These are phyloP conservation scores for Entelurus aequoreus DNA, from an alignment of 2,113 vertebrate genomes.

Conservation along the genomic window DNA sequence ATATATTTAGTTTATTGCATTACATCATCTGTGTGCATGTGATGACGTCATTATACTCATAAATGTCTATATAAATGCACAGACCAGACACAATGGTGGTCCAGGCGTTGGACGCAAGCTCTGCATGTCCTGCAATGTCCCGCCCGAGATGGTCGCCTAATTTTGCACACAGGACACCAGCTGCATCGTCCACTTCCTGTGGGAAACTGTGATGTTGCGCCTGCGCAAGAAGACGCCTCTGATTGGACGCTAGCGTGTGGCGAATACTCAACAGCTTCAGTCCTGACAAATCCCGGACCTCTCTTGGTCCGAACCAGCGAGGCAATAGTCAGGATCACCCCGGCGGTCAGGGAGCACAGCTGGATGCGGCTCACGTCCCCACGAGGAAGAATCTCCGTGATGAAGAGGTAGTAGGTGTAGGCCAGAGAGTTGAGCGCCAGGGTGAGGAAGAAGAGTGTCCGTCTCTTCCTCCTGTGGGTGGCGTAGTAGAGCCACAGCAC, in stretches of 20 bases:
- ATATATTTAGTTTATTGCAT: not conserved
- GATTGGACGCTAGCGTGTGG: slow-evolving; percentile 32
- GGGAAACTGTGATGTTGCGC: not conserved
- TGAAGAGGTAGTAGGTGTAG: slow-evolving; percentile 93
- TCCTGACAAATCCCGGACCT: slow-evolving; percentile 82
- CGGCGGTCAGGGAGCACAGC: slow-evolving; percentile 73
- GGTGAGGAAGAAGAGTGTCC: slow-evolving; percentile 91
- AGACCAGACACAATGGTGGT: slow-evolving; percentile 98
- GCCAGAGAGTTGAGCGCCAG: slow-evolving; percentile 87
- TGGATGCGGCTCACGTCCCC: slow-evolving; percentile 74
- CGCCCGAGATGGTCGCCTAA: slow-evolving; percentile 80
- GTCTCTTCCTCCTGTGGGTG: slow-evolving; percentile 85
- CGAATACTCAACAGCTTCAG: slow-evolving; percentile 29
- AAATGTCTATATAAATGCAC: slow-evolving; percentile 39
- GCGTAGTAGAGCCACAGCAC: slow-evolving; percentile 94
- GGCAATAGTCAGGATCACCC: slow-evolving; percentile 79
- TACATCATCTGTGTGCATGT: not conserved
- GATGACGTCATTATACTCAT: not conserved
- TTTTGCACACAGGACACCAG: slow-evolving; percentile 77
- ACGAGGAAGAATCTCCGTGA: slow-evolving; percentile 81
- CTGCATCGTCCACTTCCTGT: slow-evolving; percentile 19
- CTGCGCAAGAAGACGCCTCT: not conserved
- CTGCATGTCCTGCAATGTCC: slow-evolving; percentile 93
- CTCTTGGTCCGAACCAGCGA: slow-evolving; percentile 81
- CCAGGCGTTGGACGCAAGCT: slow-evolving; percentile 84